Conservation (phyloP, 2,888 invertebrate genomes). For the Drosophila niveifrons region DNA sequence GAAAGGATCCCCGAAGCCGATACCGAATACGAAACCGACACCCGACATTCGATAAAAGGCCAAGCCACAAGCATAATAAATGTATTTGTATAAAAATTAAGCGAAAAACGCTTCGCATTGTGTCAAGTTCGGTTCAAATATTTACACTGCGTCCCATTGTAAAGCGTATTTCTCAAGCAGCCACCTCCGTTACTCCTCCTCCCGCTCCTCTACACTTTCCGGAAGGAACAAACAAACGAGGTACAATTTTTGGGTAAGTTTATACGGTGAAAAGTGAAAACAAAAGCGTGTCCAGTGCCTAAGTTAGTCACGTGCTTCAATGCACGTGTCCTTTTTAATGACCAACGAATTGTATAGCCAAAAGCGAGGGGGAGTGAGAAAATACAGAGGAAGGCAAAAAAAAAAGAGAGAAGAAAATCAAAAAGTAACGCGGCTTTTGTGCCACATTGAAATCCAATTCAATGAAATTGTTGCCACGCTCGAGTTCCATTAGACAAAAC, state of each 20-base stretch:
- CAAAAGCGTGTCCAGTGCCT: conserved; percentile 64
- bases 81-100: conserved; percentile 81
- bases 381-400: background rate
- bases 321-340: conserved; percentile 85
- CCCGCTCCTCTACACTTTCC: conserved; percentile 1
- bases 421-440: conserved; percentile 66
- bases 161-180: conserved; percentile 57
- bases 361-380: conserved; percentile 22
- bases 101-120: conserved; percentile 73
- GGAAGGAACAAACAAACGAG: conserved; percentile 48
- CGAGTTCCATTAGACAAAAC: conserved; percentile 84
- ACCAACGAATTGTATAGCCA: conserved; percentile 81
- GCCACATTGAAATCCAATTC: conserved; percentile 82
- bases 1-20: conserved; percentile 32
- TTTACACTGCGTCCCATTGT: conserved; percentile 65
- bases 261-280: conserved; percentile 65
- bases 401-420: conserved; percentile 56
- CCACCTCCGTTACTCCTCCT: background rate
- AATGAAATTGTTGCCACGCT: conserved; percentile 79
- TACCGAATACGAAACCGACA: conserved; percentile 12
- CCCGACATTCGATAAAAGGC: conserved; percentile 24
- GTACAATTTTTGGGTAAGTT: conserved; percentile 61
- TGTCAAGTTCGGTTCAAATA: conserved; percentile 76
- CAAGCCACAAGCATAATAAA: conserved; percentile 63
- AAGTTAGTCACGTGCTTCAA: conserved; percentile 83